These are phyloP conservation scores for Hedya salicella DNA, from an alignment of 2,888 invertebrate species.

Conservation along the genomic window DNA sequence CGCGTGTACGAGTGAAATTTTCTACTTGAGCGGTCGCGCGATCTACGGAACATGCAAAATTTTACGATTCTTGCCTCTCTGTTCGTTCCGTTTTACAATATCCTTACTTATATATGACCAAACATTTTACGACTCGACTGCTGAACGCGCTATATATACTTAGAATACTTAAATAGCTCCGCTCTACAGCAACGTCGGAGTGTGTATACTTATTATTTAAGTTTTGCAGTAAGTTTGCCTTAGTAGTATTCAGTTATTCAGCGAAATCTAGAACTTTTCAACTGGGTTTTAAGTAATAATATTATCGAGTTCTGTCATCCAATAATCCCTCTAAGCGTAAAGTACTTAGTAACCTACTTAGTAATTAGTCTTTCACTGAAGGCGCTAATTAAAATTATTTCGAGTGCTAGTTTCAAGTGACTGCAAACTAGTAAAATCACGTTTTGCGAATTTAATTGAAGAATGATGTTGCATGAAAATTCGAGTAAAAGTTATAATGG, in stretches of 20 bases:
- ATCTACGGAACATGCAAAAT: constrained; percentile 72
- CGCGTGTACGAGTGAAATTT: constrained; percentile 73
- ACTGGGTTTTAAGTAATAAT: constrained; percentile 4
- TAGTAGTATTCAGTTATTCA: constrained; percentile 6
- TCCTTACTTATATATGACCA: constrained; percentile 48
- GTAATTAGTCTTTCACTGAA: constrained; percentile 12
- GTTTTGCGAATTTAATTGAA: constrained; percentile 27
- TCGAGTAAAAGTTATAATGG: constrained; percentile 48
- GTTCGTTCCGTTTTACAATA: constrained; percentile 50
- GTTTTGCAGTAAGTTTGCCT: constrained; percentile 4
- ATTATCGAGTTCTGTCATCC: constrained; percentile 9
- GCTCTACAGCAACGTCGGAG: neutral
- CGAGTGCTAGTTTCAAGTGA: neutral
- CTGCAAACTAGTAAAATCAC: constrained; percentile 13
- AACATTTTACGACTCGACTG: constrained; percentile 61
- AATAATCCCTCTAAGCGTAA: constrained; percentile 13
- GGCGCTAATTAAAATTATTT: constrained; percentile 1
- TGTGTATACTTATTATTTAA: constrained; percentile 5
- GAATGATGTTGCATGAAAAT: constrained; percentile 38
- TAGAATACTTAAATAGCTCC: neutral
- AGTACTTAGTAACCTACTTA: constrained; percentile 1
- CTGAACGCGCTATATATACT: constrained; percentile 47
- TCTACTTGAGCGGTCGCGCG: constrained; percentile 67
- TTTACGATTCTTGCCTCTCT: constrained; percentile 68
- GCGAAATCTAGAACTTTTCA: constrained; percentile 3